phyloP scores from a whole-genome alignment of 2,797 vertebrate species.

The Tolypeutes matacus region DNA sequence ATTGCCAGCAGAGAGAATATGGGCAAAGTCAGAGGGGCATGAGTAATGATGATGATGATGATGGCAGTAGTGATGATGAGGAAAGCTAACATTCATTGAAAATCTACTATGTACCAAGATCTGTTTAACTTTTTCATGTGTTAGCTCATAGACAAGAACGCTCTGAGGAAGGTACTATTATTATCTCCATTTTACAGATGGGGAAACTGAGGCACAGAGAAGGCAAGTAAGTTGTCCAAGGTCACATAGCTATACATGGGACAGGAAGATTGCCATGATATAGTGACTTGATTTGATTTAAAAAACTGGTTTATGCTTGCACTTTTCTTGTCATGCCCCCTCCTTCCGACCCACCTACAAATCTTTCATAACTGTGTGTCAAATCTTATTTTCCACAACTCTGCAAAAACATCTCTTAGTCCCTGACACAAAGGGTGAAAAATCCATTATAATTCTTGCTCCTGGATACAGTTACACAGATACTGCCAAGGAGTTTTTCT shows the following conservation, averaged over 20 bases:
- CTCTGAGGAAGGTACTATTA: neutral
- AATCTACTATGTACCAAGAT: neutral
- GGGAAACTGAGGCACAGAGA: neutral
- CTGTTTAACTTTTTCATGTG: neutral
- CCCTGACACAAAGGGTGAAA: neutral
- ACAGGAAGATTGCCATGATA: neutral
- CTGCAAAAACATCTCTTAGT: conserved; percentile 56
- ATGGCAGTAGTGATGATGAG: neutral
- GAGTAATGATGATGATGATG: no score
- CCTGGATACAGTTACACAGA: conserved; percentile 27
- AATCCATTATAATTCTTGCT: conserved; percentile 53
- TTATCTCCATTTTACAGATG: neutral
- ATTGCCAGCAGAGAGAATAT: neutral
- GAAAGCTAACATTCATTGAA: neutral
- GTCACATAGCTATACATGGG: neutral
- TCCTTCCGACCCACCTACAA: conserved; percentile 44
- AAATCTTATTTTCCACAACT: conserved; percentile 34
- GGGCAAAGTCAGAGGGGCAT: neutral
- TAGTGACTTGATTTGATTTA: neutral
- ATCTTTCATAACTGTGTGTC: conserved; percentile 44
- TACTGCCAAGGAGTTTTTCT: conserved; percentile 46
- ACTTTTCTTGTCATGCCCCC: neutral
- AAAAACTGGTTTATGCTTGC: neutral
- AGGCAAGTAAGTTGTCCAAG: neutral
- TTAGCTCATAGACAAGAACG: neutral